Evolutionary conservation across 1,140 invertebrate species (phyloP), one percentile per base, ranked within the genome.

Genomic region (Diabrotica virgifera): DNA sequence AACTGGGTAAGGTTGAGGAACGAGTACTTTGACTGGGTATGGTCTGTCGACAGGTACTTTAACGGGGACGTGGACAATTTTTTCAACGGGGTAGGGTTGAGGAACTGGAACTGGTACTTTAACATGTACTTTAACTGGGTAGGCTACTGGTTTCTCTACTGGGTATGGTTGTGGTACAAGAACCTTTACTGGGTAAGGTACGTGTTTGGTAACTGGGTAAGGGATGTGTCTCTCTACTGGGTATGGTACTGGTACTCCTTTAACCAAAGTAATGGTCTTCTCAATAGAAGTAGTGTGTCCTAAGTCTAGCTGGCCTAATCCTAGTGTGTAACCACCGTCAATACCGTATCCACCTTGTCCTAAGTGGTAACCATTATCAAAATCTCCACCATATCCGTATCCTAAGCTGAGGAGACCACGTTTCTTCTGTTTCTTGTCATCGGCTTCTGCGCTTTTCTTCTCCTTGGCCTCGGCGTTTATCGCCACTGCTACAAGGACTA

Each of bases 361-460:
- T 14, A 82, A 78, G 14, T 83, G 82, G 63, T 85, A 79, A 36
- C 84, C 79, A 70, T 85, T 84, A 73, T 83, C 81, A 59, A 83
- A 82, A 13, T 87, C 86, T 55, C 84, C 83, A 10, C 85, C 86
- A 67, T 84, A 84, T 5, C 85, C 84, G 64, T 85, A 86, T 46
- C 86, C 83, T 66, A 86, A 76, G 63, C 80, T 79, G 4, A 77
- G 60, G 67, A 87, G 76, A 71, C 89, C 80, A 74, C 88, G 81
- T 77, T 87, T 82, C 79, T 88, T 82, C 83, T 86, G 84, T 84
- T 90, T 82, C 85, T 90, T 82, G 81, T 78, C 76, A 84, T 82
- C 8, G 82, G 79, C 63, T 68, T 79, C 82, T 66, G 84, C 79
- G 78, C 87, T 85, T 77, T 86, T 84, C 72, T 84, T 82, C 78